phyloP scores from a whole-genome alignment of 2,797 vertebrate species.

The Forpus xanthops region DNA sequence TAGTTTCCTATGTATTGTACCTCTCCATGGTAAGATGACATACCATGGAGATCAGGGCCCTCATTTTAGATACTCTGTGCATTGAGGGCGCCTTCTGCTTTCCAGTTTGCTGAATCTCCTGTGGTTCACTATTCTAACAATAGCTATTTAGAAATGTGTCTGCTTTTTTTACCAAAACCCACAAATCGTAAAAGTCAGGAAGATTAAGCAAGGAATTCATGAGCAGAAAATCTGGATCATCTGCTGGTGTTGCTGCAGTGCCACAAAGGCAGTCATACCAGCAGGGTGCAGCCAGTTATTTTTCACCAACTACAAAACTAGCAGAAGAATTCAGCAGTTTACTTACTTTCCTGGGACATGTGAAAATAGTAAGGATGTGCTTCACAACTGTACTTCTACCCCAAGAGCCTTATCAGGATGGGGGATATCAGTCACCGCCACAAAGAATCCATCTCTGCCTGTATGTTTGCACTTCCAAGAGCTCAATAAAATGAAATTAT shows the following conservation, averaged over 20 bases:
- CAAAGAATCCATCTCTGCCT: background rate
- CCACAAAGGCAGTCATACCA: background rate
- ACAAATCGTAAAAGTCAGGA: conserved; percentile 3
- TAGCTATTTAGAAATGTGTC: background rate
- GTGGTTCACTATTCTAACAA: conserved; percentile 3
- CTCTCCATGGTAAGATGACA: conserved; percentile 5
- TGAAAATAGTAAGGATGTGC: background rate
- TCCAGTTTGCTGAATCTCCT: conserved; percentile 16
- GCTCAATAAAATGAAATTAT: background rate
- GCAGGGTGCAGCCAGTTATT: background rate
- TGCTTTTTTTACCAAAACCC: background rate
- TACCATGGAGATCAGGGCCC: conserved; percentile 10
- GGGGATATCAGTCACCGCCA: background rate
- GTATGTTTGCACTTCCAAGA: background rate
- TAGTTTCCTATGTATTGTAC: conserved; percentile 59
- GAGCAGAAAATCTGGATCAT: conserved; percentile 5
- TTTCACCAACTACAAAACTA: background rate
- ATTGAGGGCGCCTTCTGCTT: background rate
- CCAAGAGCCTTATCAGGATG: background rate
- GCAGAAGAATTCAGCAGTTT: conserved; percentile 25
- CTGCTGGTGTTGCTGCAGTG: conserved; percentile 2
- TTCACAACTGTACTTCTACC: background rate
- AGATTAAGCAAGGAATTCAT: background rate
- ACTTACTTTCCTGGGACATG: background rate
- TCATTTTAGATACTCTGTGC: conserved; percentile 26